phyloP scores from a whole-genome alignment of 2,888 invertebrate genomes.

The Macrosiphum euphorbiae region DNA sequence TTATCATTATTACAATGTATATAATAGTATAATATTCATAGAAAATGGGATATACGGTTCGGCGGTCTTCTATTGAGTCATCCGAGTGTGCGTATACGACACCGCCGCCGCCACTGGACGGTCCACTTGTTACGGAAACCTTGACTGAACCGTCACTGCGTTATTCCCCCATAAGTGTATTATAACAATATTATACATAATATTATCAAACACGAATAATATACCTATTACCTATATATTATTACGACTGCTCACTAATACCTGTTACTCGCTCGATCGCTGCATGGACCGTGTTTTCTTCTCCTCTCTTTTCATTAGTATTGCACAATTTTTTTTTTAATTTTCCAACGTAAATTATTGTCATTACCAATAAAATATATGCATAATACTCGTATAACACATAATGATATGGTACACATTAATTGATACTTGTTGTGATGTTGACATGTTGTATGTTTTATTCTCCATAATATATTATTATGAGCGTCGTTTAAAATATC shows the following conservation, averaged over 20 bases:
- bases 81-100: constrained; percentile 39
- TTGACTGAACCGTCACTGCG: constrained; percentile 44
- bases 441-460: neutral
- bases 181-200: neutral
- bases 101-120: constrained; percentile 36
- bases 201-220: neutral
- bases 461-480: neutral
- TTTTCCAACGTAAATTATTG: neutral
- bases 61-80: constrained; percentile 37
- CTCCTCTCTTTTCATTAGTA: neutral
- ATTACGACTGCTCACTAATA: neutral
- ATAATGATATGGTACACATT: too few species aligned
- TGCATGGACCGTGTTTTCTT: neutral
- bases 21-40: neutral
- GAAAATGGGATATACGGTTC: constrained; percentile 54
- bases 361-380: neutral
- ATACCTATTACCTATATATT: neutral
- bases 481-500: neutral
- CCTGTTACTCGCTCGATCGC: neutral
- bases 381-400: neutral
- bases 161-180: constrained; percentile 30
- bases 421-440: neutral
- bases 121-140: constrained; percentile 52
- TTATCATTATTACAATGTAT: neutral
- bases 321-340: neutral